Base-by-base conservation (phyloP, 2,797 vertebrate genomes). In the Sphaeramia orbicularis region DNA sequence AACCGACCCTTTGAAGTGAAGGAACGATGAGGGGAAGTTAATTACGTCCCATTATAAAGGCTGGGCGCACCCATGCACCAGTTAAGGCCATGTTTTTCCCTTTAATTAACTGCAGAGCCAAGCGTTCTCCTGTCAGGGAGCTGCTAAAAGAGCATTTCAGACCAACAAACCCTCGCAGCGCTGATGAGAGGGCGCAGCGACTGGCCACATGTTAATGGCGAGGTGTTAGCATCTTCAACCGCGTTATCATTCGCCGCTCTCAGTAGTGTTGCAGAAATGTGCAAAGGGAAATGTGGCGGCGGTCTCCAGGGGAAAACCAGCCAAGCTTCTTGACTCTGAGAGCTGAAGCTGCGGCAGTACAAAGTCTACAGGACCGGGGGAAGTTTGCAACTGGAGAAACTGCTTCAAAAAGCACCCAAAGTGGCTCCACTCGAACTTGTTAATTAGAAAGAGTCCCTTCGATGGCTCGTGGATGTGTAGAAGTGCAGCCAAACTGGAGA, bases 31-130 rank as follows among this genome's bases (percentile, higher is more conserved):
- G 96, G 96, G 95, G 96, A 96, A 97, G 95, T 96, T 98, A 97
- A 98, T 98, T 97, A 94, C 95, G 94, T 92, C 95, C 92, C 92
- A 96, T 95, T 95, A 89, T 95, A 93, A 94, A 92, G 95, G 94
- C 95, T 94, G 93, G 95, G 89, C 86, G 93, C 95, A 94, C 94
- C 95, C 94, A 95, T 93, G 93, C 93, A 94, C 93, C 93, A 95
- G 95, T 94, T 91, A 95, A 93, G 95, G 93, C 93, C 95, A 94
- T 95, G 95, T 94, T 96, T 95, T 95, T 95, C 91, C 91, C 95
- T 96, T 97, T 98, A 99, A 98, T 98, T 97, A 98, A 97, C 95
- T 93, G 91, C 96, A 96, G 96, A 95, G 94, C 93, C 92, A 94
- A 95, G 94, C 94, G 93, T 92, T 93, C 88, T 94, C 92, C 95